Conservation (phyloP, 2,888 invertebrate species). For the Peribatodes rhomboidaria region DNA sequence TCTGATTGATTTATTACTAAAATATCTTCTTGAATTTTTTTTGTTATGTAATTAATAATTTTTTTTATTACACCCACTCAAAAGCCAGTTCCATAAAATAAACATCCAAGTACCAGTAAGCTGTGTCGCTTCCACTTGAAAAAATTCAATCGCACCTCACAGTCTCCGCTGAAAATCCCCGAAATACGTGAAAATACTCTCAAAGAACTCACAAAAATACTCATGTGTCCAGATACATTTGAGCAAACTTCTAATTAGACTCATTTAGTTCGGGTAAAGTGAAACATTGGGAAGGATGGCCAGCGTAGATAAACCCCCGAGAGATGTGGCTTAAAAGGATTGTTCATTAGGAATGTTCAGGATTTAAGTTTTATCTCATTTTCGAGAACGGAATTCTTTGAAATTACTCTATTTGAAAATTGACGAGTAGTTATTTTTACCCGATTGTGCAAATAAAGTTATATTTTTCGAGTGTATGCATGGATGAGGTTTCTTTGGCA, state of each 20-base stretch:
- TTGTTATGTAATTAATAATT: no score
- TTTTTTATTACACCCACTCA: no score
- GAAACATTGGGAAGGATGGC: constrained; percentile 39
- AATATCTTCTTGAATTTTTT: no score
- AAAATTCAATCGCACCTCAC: constrained; percentile 82
- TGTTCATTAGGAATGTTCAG: constrained; percentile 20
- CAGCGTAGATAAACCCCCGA: constrained; percentile 29
- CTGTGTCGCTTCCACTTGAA: constrained; percentile 84
- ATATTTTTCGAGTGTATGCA: no score
- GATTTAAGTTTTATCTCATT: constrained; percentile 7
- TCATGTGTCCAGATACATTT: constrained; percentile 66
- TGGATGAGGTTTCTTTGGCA: no score
- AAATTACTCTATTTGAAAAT: neutral
- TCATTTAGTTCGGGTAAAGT: constrained; percentile 47
- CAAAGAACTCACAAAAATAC: constrained; percentile 46
- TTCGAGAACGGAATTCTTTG: neutral
- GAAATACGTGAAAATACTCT: constrained; percentile 76
- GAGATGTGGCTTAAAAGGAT: constrained; percentile 30
- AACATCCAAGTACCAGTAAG: constrained; percentile 54
- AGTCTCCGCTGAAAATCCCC: constrained; percentile 78
- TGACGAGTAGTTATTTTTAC: no score
- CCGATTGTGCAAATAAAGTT: no score
- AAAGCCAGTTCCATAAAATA: constrained; percentile 48
- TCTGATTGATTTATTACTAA: no score
- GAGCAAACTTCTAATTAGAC: constrained; percentile 67